A percentile compares a stretch with the other conserved stretches of the same genome.
These are phyloP conservation scores for Acomys russatus DNA, from an alignment of 2,797 vertebrate genomes.

Conservation along the genomic window DNA sequence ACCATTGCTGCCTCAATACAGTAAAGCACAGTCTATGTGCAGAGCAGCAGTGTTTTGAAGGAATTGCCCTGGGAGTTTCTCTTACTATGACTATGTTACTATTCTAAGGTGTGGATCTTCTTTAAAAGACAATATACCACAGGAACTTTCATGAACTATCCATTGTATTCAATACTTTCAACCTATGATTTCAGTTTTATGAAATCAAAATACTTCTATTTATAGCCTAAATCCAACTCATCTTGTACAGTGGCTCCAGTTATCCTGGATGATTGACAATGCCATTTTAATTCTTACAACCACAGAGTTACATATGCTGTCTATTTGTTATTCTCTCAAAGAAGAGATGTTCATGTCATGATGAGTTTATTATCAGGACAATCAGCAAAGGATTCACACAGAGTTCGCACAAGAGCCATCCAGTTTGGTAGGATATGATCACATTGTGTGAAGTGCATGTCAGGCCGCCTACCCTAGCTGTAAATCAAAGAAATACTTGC, in stretches of 20 bases:
- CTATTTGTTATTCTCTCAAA: not conserved
- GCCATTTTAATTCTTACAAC: constrained; percentile 79
- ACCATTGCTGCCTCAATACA: not conserved
- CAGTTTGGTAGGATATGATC: constrained; percentile 76
- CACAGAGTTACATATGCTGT: constrained; percentile 71
- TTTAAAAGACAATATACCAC: constrained; percentile 26
- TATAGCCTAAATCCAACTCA: constrained; percentile 81
- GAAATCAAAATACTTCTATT: constrained; percentile 77
- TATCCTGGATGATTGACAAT: constrained; percentile 84
- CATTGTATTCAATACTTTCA: not conserved
- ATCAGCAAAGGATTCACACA: constrained; percentile 78
- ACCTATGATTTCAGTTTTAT: constrained; percentile 52
- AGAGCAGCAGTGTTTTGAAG: not conserved
- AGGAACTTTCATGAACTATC: constrained; percentile 30
- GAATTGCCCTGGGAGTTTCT: constrained; percentile 35
- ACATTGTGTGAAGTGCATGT: constrained; percentile 76
- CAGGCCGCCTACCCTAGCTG: constrained; percentile 76
- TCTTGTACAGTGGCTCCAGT: constrained; percentile 65
- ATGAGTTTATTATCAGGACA: constrained; percentile 68
- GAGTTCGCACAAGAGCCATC: constrained; percentile 66
- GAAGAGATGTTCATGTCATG: constrained; percentile 60
- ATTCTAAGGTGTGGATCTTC: not conserved
- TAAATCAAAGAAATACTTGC: constrained; percentile 82
- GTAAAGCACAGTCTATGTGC: not conserved
- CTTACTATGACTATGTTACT: constrained; percentile 44